phyloP scores from a whole-genome alignment of 2,888 invertebrate genomes.

The Noctua janthina region DNA sequence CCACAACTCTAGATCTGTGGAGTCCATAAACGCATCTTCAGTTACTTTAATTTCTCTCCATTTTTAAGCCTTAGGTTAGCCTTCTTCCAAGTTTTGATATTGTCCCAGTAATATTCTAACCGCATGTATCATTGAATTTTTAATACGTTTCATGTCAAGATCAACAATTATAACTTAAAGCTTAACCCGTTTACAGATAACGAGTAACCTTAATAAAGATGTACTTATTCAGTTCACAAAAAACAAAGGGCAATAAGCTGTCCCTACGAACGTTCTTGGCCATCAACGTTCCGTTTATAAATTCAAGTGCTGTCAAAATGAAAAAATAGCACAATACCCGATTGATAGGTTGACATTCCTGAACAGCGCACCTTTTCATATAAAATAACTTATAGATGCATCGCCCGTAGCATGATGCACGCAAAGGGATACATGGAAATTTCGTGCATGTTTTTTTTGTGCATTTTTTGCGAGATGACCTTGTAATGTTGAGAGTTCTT shows the following conservation, averaged over 20 bases:
- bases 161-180: background rate
- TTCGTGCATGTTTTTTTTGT: constrained; percentile 11
- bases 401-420: constrained; percentile 38
- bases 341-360: constrained; percentile 60
- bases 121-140: background rate
- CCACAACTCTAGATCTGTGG: background rate
- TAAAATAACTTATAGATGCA: constrained; percentile 41
- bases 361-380: constrained; percentile 55
- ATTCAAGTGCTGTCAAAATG: constrained; percentile 57
- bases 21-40: background rate
- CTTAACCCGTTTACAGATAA: constrained; percentile 6
- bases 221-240: constrained; percentile 19
- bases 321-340: constrained; percentile 59
- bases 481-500: constrained; percentile 21
- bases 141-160: background rate
- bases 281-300: constrained; percentile 34
- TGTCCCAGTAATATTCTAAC: background rate
- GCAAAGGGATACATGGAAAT: constrained; percentile 34
- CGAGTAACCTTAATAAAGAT: constrained; percentile 19
- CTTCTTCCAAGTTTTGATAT: background rate
- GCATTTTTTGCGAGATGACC: constrained; percentile 20
- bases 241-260: constrained; percentile 30
- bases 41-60: background rate
- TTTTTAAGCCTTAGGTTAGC: no score
- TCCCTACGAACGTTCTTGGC: constrained; percentile 25